These are phyloP conservation scores for Torymus auratus DNA, from an alignment of 2,888 invertebrate genomes.

Conservation along the genomic window DNA sequence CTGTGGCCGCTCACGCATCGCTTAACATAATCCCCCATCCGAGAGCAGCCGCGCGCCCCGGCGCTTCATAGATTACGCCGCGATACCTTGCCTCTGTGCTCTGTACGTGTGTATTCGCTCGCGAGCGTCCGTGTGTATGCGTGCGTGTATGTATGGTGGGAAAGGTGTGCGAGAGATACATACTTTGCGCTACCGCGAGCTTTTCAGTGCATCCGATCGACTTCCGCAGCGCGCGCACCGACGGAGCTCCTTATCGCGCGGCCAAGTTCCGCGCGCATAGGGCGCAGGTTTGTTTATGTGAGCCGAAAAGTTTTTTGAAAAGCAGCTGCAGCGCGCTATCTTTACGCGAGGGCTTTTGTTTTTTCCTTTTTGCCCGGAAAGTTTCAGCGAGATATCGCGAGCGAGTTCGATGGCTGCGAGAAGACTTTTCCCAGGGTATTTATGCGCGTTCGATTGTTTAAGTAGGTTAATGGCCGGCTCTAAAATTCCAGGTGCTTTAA, in stretches of 20 bases:
- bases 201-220: slow-evolving; percentile 46
- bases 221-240: slow-evolving; percentile 15
- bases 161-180: neutral
- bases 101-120: neutral
- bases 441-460: too few relatives aligned
- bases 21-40: slow-evolving; percentile 74
- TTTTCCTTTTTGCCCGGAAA: neutral
- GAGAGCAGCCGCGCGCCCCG: slow-evolving; percentile 45
- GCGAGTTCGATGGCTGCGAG: neutral
- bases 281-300: slow-evolving; percentile 43
- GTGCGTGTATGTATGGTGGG: neutral
- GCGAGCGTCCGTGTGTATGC: too few relatives aligned
- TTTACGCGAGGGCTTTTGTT: slow-evolving; percentile 30
- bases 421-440: neutral
- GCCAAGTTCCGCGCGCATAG: slow-evolving; percentile 29
- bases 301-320: slow-evolving; percentile 28
- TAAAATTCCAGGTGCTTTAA: too few relatives aligned
- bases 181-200: slow-evolving; percentile 55
- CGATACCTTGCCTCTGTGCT: slow-evolving; percentile 63
- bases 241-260: slow-evolving; percentile 60
- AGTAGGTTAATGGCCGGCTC: too few relatives aligned
- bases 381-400: slow-evolving; percentile 17
- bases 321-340: slow-evolving; percentile 3
- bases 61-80: slow-evolving; percentile 70
- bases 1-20: slow-evolving; percentile 75